Conservation (phyloP, 2,797 vertebrate genomes). For the Bryconaethiops microstoma region DNA sequence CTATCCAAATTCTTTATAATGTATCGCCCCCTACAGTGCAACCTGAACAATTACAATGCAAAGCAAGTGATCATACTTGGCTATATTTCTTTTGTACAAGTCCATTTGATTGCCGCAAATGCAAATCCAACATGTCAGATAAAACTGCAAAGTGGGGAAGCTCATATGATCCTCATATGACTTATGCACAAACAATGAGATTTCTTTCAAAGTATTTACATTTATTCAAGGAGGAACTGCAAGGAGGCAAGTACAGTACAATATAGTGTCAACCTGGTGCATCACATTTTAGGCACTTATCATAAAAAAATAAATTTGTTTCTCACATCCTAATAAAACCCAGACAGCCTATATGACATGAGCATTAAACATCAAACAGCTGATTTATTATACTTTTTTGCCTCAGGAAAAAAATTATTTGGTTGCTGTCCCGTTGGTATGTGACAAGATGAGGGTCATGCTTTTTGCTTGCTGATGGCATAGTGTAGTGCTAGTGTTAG, state of each 20-base stretch:
- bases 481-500: constrained; percentile 35
- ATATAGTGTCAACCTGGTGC: constrained; percentile 72
- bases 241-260: constrained; percentile 71
- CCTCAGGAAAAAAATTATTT: constrained; percentile 54
- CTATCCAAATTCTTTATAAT: neutral
- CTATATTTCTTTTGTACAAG: too few relatives aligned
- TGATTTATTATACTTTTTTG: constrained; percentile 29
- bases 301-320: constrained; percentile 70
- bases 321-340: constrained; percentile 58
- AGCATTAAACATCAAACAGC: constrained; percentile 45
- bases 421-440: constrained; percentile 49
- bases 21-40: constrained; percentile 40
- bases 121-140: neutral
- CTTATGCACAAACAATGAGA: constrained; percentile 1
- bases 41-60: constrained; percentile 1
- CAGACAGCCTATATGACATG: constrained; percentile 53
- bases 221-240: constrained; percentile 73
- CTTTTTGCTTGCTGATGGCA: constrained; percentile 39
- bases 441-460: constrained; percentile 34
- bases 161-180: neutral
- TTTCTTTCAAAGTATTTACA: constrained; percentile 67
- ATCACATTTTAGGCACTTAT: constrained; percentile 77
- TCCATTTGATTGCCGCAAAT: neutral
- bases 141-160: neutral
- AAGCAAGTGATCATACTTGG: neutral